Evolutionary conservation across 2,888 invertebrate species (phyloP).

Genomic region (Leptinotarsa rubiginosa): DNA sequence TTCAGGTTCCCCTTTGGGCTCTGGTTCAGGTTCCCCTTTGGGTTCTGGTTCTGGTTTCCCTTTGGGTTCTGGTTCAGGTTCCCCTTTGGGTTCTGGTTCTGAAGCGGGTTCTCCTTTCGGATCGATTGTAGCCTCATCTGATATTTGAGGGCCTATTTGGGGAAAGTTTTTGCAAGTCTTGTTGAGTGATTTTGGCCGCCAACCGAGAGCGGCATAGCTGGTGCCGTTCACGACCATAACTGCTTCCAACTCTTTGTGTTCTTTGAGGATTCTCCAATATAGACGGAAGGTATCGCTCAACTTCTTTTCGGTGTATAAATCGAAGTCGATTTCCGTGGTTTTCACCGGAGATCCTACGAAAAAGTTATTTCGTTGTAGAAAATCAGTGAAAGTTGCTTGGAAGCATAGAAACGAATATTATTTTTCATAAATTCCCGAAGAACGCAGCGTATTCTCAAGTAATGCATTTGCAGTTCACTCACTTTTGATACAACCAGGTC

Average conservation of each 20-base stretch:
- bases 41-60: conserved; percentile 62
- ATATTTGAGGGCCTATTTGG: conserved; percentile 67
- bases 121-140: conserved; percentile 52
- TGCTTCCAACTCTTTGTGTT: conserved; percentile 88
- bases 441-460: not conserved
- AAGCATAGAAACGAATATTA: too few species aligned
- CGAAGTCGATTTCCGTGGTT: conserved; percentile 78
- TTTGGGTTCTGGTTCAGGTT: conserved; percentile 48
- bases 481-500: conserved; percentile 87
- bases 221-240: conserved; percentile 89
- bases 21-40: conserved; percentile 38
- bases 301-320: conserved; percentile 76
- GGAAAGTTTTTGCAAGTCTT: conserved; percentile 86
- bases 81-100: conserved; percentile 60
- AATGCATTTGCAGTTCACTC: conserved; percentile 61
- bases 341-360: conserved; percentile 79
- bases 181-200: conserved; percentile 84
- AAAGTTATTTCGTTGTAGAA: not conserved
- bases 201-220: conserved; percentile 91
- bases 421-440: too few species aligned
- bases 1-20: conserved; percentile 55
- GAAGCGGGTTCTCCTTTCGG: conserved; percentile 53
- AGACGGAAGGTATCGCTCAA: conserved; percentile 81
- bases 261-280: conserved; percentile 87
- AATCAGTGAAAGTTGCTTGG: not conserved